Percentiles rank a stretch among this genome's conserved stretches.
Evolutionary conservation across 2,797 vertebrate genomes (phyloP).

Genomic region (Pantherophis vulpinus): DNA sequence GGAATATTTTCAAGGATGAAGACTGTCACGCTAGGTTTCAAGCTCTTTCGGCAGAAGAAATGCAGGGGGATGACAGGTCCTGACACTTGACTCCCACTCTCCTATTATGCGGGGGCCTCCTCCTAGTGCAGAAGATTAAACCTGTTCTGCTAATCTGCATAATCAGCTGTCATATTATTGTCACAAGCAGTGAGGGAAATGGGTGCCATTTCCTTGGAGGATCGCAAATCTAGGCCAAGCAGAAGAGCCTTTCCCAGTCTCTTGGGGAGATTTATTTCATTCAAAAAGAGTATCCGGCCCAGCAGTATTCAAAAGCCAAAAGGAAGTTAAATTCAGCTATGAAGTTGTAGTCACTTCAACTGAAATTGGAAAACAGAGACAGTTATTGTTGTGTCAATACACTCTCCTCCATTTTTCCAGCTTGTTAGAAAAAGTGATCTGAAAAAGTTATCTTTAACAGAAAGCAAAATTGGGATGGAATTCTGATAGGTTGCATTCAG

Average conservation of each 20-base stretch:
- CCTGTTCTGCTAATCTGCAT: neutral
- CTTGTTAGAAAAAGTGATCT: neutral
- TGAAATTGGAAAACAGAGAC: no score
- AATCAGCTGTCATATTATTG: slow-evolving; percentile 3
- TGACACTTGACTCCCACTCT: slow-evolving; percentile 24
- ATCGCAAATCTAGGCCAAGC: neutral
- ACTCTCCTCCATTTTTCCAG: neutral
- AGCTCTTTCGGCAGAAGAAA: slow-evolving; percentile 24
- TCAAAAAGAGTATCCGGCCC: neutral
- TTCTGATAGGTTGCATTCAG: no score
- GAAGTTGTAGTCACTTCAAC: neutral
- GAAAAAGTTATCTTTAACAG: neutral
- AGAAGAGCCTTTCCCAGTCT: neutral
- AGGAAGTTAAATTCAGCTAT: neutral
- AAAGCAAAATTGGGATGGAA: neutral
- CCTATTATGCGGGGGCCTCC: neutral
- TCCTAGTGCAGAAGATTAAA: slow-evolving; percentile 9
- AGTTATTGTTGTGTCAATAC: neutral
- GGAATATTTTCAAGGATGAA: slow-evolving; percentile 28
- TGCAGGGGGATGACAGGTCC: slow-evolving; percentile 33
- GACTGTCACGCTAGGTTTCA: neutral
- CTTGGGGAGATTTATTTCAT: neutral
- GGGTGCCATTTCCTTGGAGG: neutral
- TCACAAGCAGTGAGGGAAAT: neutral
- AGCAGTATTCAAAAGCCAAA: neutral